Conservation (phyloP, 2,797 vertebrate species). For the Chrysocyon brachyurus region DNA sequence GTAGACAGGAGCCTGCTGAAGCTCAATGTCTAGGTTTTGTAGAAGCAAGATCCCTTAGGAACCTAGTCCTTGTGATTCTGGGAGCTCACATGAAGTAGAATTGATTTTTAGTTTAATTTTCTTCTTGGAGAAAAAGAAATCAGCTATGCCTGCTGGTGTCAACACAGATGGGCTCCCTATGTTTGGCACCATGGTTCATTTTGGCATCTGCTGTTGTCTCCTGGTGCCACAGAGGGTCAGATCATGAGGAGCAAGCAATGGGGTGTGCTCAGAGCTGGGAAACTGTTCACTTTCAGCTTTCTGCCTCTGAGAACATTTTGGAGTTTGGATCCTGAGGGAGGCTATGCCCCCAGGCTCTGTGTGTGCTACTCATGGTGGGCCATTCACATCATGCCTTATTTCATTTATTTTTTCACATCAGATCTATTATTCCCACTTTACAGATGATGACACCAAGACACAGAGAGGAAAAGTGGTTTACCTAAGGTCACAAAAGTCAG, state of each 20-base stretch:
- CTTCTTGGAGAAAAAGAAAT: background rate
- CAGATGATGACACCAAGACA: background rate
- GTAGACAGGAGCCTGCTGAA: background rate
- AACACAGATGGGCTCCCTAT: background rate
- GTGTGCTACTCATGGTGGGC: too few relatives aligned
- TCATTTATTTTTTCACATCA: background rate
- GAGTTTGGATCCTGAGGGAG: background rate
- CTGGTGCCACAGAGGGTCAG: background rate
- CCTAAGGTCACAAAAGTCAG: background rate
- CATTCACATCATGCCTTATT: background rate
- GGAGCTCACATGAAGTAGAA: background rate
- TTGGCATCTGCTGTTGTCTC: background rate
- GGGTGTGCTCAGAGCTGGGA: background rate
- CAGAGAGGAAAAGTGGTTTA: background rate
- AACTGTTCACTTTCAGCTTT: background rate
- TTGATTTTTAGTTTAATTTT: conserved; percentile 45
- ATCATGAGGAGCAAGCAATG: background rate
- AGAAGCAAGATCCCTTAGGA: background rate
- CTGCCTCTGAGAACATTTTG: background rate
- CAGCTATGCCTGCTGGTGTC: background rate
- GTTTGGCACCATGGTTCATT: background rate
- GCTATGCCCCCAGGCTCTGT: too few relatives aligned
- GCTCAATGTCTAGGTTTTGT: background rate
- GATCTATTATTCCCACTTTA: background rate
- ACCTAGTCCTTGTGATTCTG: background rate